These are phyloP conservation scores for Busseola fusca DNA, from an alignment of 2,888 invertebrate species.

Conservation along the genomic window DNA sequence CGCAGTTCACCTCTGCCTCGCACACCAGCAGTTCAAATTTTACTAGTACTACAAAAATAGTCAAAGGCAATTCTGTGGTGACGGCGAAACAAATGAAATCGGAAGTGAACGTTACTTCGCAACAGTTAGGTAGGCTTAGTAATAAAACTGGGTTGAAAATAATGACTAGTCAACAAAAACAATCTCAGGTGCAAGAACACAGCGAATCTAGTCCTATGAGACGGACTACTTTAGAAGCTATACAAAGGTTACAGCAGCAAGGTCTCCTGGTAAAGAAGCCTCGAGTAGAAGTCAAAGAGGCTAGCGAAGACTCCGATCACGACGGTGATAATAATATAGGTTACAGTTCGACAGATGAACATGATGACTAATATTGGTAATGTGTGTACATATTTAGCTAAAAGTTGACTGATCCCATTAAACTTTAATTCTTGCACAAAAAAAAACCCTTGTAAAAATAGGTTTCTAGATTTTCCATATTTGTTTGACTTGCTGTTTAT, in stretches of 20 bases:
- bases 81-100: constrained; percentile 78
- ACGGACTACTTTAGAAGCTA: constrained; percentile 80
- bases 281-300: constrained; percentile 73
- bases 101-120: constrained; percentile 74
- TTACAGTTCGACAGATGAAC: constrained; percentile 66
- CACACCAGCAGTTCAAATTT: constrained; percentile 75
- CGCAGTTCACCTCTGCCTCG: constrained; percentile 72
- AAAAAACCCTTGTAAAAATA: constrained; percentile 38
- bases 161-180: constrained; percentile 77
- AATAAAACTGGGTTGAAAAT: constrained; percentile 78
- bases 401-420: constrained; percentile 59
- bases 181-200: constrained; percentile 77
- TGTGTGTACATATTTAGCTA: constrained; percentile 48
- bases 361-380: constrained; percentile 55
- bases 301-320: constrained; percentile 70
- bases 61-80: constrained; percentile 76
- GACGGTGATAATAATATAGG: constrained; percentile 69
- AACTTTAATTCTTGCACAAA: constrained; percentile 50
- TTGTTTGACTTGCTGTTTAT: constrained; percentile 34
- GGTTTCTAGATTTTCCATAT: constrained; percentile 52
- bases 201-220: constrained; percentile 74
- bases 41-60: constrained; percentile 73
- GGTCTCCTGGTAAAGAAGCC: constrained; percentile 85
- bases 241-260: constrained; percentile 83
- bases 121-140: constrained; percentile 77